Evolutionary conservation across 2,888 invertebrate genomes (phyloP), one percentile per base, ranked within the genome.

Genomic region (Drosophila barbarae): DNA sequence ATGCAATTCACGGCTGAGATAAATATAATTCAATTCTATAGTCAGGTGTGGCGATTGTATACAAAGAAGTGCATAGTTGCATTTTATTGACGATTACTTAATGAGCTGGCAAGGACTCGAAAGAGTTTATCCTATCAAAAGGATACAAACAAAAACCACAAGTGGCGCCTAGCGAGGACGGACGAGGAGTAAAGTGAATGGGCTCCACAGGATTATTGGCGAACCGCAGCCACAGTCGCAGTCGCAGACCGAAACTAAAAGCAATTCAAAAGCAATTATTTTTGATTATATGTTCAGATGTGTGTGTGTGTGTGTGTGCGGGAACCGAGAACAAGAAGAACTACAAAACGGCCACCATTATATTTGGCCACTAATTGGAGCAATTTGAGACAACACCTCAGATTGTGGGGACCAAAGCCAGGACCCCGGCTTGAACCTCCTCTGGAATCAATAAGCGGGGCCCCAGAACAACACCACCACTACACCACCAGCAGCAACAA

Each of bases 331-430:
- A 55, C 52, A 18, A 18, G 38, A 32, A 47, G 23, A 75, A 70
- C 70, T 73, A 72, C 76, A 80, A 85, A 85, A 75, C 69, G 81
- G 42, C 55, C 51, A 69, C 71, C 85, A 85, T 80, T 83, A 84
- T 75, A 85, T 85, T 80, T 80, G 75, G 81, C 69, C 73, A 84
- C 85, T 80, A 85, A 80, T 85, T 80, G 80, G 78, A 75, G 80
- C 85, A 82, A 84, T 82, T 84, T 85, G 51, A 69, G 65, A 70
- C 85, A 80, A 85, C 79, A 80, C 79, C 84, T 80, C 64, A 42
- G 52, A 56, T 53, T 60, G 52, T 28, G 69, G 52, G 28, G 28
- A 63, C 49, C 51, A 66, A 51, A 53, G 69, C 65, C 39, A 42
- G 30, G 28, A 46, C 46, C 30, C 46, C 46, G 3, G 13, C 30